Evolutionary conservation across 2,113 vertebrate species (phyloP).

Genomic region (Tyrannus savana): DNA sequence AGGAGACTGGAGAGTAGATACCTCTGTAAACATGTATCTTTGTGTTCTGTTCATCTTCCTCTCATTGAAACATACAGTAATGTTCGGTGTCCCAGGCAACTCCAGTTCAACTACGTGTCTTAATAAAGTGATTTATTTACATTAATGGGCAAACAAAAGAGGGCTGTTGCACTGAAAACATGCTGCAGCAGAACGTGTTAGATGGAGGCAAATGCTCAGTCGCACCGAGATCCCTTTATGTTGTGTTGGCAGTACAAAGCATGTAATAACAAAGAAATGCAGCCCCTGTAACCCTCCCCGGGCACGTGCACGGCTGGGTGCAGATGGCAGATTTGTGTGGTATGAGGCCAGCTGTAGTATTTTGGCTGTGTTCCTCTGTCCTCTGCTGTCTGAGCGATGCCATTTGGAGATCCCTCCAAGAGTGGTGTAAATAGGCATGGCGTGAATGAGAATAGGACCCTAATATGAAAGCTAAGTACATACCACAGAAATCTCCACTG

Average conservation of each 20-base stretch:
- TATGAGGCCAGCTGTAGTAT: slow-evolving; percentile 32
- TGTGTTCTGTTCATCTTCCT: not conserved
- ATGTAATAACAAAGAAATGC: not conserved
- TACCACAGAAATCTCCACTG: slow-evolving; percentile 1
- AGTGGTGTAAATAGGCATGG: not conserved
- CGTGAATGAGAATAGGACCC: not conserved
- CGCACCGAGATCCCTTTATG: not conserved
- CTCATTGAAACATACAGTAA: not conserved
- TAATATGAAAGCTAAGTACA: slow-evolving; percentile 18
- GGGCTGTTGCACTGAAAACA: not conserved
- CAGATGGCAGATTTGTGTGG: slow-evolving; percentile 15
- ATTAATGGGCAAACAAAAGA: not conserved
- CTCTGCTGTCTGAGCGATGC: not conserved
- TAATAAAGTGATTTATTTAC: not conserved
- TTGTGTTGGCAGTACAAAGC: not conserved
- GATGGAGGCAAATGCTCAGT: not conserved
- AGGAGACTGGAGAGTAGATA: not conserved
- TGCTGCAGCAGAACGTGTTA: not conserved
- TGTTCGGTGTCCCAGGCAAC: not conserved
- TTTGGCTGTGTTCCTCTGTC: slow-evolving; percentile 1
- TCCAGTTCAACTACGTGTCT: not conserved
- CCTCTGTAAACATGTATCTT: not conserved
- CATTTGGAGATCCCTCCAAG: not conserved
- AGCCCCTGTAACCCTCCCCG: not conserved
- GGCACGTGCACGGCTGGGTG: slow-evolving; percentile 10